Evolutionary conservation across 2,797 vertebrate genomes (phyloP), one percentile per base, ranked within the genome.

Genomic region (Tympanoctomys barrerae): DNA sequence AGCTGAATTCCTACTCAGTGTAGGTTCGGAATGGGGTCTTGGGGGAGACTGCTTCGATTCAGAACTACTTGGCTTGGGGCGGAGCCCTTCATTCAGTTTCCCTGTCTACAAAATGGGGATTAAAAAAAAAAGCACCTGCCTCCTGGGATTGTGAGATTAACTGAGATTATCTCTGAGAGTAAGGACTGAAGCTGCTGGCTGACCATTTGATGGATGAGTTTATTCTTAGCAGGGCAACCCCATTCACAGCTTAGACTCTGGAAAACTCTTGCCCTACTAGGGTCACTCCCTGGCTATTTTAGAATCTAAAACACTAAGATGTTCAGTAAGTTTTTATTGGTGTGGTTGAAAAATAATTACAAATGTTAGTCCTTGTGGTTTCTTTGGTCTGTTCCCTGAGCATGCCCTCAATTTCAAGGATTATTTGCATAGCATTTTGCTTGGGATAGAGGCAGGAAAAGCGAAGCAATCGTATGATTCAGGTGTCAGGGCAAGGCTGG

Each of bases 261-360:
- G 54, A 73, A 94, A 71, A 62, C 54, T 61, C 73, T 73, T 75
- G 46, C 54, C n/a, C 59, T 79, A 5, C 28, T 21, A 21, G 8
- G 12, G 9, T 66, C 16, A 66, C 22, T 91, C 61, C n/a, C 57
- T 68, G 79, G 49, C 64, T 77, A 2, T 86, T 78, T 87, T 21
- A 59, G 59, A 75, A 64, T 66, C 28, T 0, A 49, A 92, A 95
- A 61, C 49, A 31, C 28, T 5, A 46, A 59, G 75, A 42, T 85
- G 95, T 90, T 66, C 82, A 91, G 31, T 71, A 57, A n/a, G 54
- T 75, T 92, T 86, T 92, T 78, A 42, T 81, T 31, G 18, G 77
- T 52, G 86, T 68, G 90, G 46, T 95, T 78, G 85, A 33, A 64
- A 84, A 80, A 22, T 49, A 70, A 26, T 61, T 46, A 62, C 22